Evolutionary conservation across 2,797 vertebrate genomes (phyloP).

Genomic region (Rhincodon typus): DNA sequence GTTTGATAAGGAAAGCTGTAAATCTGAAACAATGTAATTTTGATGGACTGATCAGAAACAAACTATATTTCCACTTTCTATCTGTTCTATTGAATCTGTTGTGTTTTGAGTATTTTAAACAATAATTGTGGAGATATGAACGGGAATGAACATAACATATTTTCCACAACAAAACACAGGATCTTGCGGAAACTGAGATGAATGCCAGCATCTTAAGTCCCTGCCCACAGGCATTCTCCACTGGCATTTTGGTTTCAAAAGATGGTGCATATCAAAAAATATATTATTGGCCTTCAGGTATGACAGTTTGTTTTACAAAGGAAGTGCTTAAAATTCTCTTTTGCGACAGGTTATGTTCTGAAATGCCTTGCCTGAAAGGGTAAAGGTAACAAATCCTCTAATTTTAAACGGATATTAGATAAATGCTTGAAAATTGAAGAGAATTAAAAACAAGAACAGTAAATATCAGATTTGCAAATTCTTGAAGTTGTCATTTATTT

Average conservation of each 20-base stretch:
- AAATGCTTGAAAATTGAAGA: conserved; percentile 17
- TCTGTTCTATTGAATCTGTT: not conserved
- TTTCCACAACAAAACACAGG: not conserved
- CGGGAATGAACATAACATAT: no score
- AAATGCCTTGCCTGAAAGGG: not conserved
- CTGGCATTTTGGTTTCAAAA: not conserved
- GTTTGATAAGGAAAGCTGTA: not conserved
- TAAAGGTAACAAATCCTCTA: not conserved
- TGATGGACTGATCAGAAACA: not conserved
- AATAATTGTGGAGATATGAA: not conserved
- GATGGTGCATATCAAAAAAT: not conserved
- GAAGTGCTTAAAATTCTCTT: conserved; percentile 43
- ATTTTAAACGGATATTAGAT: not conserved
- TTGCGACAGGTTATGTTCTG: conserved; percentile 11
- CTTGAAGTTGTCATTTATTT: not conserved
- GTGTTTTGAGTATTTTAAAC: not conserved
- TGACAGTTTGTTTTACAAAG: not conserved
- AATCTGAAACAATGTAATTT: not conserved
- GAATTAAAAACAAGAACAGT: conserved; percentile 41
- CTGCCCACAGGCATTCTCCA: no score
- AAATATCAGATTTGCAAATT: not conserved
- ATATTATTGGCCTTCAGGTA: not conserved
- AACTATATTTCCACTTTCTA: not conserved
- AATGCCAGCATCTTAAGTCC: no score
- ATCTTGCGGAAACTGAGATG: not conserved